phyloP scores from a whole-genome alignment of 64 coral and sea anemone genomes.

The Porites australiensis region DNA sequence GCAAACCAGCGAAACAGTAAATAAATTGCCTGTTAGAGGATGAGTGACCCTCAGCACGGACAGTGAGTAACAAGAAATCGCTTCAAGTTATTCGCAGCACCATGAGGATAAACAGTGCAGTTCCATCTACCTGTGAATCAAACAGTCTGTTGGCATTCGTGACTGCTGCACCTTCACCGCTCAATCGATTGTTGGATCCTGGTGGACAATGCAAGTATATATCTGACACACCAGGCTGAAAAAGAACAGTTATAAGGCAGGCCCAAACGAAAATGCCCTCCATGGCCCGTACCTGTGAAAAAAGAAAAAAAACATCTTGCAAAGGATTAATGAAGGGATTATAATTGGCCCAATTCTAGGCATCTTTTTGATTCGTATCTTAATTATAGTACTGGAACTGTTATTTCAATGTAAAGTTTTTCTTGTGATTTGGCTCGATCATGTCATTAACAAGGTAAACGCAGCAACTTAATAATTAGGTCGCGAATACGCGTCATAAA shows the following conservation, averaged over 20 bases:
- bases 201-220: constrained; percentile 50
- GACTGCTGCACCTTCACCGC: constrained; percentile 19
- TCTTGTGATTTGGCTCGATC: constrained; percentile 5
- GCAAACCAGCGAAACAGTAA: neutral
- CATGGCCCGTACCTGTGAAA: neutral
- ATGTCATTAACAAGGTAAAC: constrained; percentile 1
- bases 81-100: no score
- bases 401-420: neutral
- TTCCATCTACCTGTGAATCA: constrained; percentile 42
- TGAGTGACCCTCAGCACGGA: neutral
- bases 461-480: neutral
- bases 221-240: constrained; percentile 23
- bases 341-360: no score
- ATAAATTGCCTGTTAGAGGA: neutral
- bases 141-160: constrained; percentile 57
- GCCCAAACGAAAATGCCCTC: constrained; percentile 3
- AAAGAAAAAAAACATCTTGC: no score
- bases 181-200: constrained; percentile 58
- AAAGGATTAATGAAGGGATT: no score
- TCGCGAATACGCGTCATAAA: neutral
- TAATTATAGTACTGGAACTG: neutral
- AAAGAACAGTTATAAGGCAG: constrained; percentile 12
- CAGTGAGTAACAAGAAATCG: neutral
- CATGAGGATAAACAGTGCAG: no score
- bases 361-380: no score